Evolutionary conservation across 2,113 vertebrate species (phyloP).

Genomic region (Clarias gariepinus): DNA sequence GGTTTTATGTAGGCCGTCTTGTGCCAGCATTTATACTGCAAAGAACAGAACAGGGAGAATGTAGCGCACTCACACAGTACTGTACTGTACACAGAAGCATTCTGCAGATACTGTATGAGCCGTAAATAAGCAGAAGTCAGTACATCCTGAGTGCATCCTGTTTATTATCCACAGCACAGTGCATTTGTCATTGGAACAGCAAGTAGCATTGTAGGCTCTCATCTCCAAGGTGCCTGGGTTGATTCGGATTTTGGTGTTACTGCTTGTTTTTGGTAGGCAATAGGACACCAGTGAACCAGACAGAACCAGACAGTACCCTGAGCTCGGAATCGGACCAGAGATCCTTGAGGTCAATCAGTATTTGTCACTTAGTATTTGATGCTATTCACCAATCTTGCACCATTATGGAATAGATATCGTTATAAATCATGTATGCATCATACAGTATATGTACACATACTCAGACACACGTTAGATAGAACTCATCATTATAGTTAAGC

Average conservation of each 20-base stretch:
- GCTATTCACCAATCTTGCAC: background rate
- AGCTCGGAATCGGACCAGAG: background rate
- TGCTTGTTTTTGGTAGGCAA: background rate
- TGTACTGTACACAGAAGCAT: background rate
- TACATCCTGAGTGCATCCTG: background rate
- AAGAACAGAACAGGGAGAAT: conserved; percentile 51
- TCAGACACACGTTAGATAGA: background rate
- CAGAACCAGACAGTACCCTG: background rate
- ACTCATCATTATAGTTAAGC: background rate
- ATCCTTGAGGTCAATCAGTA: background rate
- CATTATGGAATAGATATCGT: background rate
- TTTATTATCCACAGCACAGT: background rate
- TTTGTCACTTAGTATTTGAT: background rate
- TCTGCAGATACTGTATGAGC: background rate
- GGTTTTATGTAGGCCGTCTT: conserved; percentile 68
- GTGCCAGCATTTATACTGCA: conserved; percentile 60
- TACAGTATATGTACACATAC: background rate
- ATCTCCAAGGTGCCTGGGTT: background rate
- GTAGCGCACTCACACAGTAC: conserved; percentile 13
- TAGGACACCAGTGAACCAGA: background rate
- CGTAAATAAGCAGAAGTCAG: background rate
- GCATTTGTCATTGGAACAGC: background rate
- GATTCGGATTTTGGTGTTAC: background rate
- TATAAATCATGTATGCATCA: background rate
- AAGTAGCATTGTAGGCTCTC: background rate